These are phyloP conservation scores for Holothuria leucospilota DNA, from an alignment of 53 echinoderm and acorn worm genomes.

Conservation along the genomic window DNA sequence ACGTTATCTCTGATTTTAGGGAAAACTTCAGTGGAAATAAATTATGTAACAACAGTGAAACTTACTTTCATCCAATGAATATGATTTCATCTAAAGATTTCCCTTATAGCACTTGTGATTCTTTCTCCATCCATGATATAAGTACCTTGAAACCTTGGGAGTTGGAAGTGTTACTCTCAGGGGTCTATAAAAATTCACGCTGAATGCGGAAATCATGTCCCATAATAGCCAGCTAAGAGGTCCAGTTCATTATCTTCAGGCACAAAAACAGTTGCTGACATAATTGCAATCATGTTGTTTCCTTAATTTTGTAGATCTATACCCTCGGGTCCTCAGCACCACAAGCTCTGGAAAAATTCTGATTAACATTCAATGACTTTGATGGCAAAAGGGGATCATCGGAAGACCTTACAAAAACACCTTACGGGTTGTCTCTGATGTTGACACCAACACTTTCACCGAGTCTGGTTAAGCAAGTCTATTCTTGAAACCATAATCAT, in stretches of 20 bases:
- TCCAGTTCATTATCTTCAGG: too few relatives aligned
- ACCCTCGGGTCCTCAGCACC: slow-evolving; percentile 46
- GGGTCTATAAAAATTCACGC: slow-evolving; percentile 51
- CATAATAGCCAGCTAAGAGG: too few relatives aligned
- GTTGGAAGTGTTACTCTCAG: slow-evolving; percentile 54
- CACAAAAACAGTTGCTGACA: too few relatives aligned
- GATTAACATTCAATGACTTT: too few relatives aligned
- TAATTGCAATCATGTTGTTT: too few relatives aligned
- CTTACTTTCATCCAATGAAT: too few relatives aligned
- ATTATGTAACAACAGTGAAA: too few relatives aligned
- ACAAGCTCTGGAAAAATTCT: slow-evolving; percentile 47
- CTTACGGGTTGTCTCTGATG: slow-evolving; percentile 58
- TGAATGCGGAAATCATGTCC: too few relatives aligned
- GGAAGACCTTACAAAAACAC: too few relatives aligned
- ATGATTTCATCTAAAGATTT: slow-evolving; percentile 72
- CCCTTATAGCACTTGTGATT: slow-evolving; percentile 43
- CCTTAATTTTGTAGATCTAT: slow-evolving; percentile 65
- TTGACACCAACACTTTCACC: slow-evolving; percentile 43
- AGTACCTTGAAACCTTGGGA: slow-evolving; percentile 72
- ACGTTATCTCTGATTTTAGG: not conserved
- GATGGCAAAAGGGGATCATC: too few relatives aligned
- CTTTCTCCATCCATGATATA: too few relatives aligned
- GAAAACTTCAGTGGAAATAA: too few relatives aligned
- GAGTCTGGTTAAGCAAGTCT: slow-evolving; percentile 42
- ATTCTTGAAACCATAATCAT: slow-evolving; percentile 51